Conservation (phyloP, 2,113 vertebrate species). For the Pipa parva region DNA sequence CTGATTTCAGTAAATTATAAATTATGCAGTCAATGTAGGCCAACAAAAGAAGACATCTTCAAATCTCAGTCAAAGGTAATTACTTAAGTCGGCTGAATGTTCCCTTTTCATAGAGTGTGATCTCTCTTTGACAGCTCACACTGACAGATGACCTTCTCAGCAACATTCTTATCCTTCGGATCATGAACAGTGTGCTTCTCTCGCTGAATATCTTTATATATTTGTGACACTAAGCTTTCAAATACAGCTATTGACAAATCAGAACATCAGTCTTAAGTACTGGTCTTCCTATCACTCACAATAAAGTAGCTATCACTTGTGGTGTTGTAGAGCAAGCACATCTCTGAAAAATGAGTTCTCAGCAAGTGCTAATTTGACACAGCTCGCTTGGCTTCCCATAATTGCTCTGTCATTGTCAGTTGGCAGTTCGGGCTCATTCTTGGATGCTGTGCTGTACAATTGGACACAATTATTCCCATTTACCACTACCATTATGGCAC, state of each 20-base stretch:
- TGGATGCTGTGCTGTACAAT: slow-evolving; percentile 88
- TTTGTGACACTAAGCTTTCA: slow-evolving; percentile 80
- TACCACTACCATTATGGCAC: slow-evolving; percentile 94
- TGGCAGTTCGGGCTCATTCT: slow-evolving; percentile 84
- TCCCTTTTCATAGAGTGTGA: slow-evolving; percentile 82
- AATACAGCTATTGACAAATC: slow-evolving; percentile 89
- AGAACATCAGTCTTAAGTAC: slow-evolving; percentile 77
- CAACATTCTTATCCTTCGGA: slow-evolving; percentile 75
- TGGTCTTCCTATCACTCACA: slow-evolving; percentile 89
- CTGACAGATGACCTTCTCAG: slow-evolving; percentile 97
- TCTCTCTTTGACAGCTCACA: slow-evolving; percentile 85
- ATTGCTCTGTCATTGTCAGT: slow-evolving; percentile 99
- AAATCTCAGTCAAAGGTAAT: slow-evolving; percentile 97
- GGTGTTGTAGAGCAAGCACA: slow-evolving; percentile 79
- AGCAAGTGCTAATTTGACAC: slow-evolving; percentile 98
- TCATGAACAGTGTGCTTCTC: slow-evolving; percentile 76
- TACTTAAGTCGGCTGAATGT: slow-evolving; percentile 85
- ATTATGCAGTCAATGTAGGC: slow-evolving; percentile 93
- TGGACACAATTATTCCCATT: slow-evolving; percentile 99
- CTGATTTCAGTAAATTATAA: slow-evolving; percentile 91
- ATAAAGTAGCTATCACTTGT: slow-evolving; percentile 92
- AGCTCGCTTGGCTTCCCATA: slow-evolving; percentile 98
- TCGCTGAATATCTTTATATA: slow-evolving; percentile 85
- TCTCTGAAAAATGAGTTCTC: slow-evolving; percentile 89
- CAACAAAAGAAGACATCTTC: slow-evolving; percentile 98